These are phyloP conservation scores for Steinernema carpocapsae DNA, from an alignment of 2,888 invertebrate genomes.

Conservation along the genomic window DNA sequence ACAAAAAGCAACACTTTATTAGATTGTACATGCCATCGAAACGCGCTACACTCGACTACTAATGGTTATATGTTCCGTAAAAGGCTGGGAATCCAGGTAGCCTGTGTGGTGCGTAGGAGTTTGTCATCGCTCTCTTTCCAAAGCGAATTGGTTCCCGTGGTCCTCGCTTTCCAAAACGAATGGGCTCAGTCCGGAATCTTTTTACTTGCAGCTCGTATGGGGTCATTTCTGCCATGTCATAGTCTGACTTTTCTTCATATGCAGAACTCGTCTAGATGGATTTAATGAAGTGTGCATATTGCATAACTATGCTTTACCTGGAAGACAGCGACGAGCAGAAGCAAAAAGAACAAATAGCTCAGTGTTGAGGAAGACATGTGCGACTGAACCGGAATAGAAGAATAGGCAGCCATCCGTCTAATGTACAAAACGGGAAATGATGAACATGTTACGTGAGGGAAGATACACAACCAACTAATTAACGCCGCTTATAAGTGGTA, in stretches of 20 bases:
- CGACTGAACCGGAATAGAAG: not conserved
- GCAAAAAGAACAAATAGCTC: not conserved
- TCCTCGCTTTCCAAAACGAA: slow-evolving; percentile 65
- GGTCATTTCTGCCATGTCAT: not conserved
- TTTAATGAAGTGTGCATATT: not conserved
- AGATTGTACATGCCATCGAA: slow-evolving; percentile 32
- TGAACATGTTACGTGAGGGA: not conserved
- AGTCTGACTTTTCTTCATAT: slow-evolving; percentile 10
- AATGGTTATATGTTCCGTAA: not conserved
- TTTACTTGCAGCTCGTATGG: slow-evolving; percentile 13
- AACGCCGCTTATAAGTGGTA: slow-evolving; percentile 22
- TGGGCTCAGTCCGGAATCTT: slow-evolving; percentile 47
- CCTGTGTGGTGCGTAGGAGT: not conserved
- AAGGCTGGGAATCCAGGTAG: not conserved
- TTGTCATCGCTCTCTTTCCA: slow-evolving; percentile 47
- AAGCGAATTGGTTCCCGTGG: slow-evolving; percentile 66
- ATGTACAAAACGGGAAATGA: slow-evolving; percentile 24
- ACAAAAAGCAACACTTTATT: slow-evolving; percentile 36
- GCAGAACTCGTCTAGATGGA: not conserved
- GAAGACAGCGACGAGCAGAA: not conserved
- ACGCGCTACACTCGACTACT: slow-evolving; percentile 15
- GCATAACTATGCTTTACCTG: not conserved
- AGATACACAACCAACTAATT: not conserved
- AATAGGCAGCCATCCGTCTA: slow-evolving; percentile 24
- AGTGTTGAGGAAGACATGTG: slow-evolving; percentile 11